A percentile compares a stretch with the other conserved stretches of the same genome.
Evolutionary conservation across 2,113 vertebrate genomes (phyloP).

Genomic region (Xiphias gladius): DNA sequence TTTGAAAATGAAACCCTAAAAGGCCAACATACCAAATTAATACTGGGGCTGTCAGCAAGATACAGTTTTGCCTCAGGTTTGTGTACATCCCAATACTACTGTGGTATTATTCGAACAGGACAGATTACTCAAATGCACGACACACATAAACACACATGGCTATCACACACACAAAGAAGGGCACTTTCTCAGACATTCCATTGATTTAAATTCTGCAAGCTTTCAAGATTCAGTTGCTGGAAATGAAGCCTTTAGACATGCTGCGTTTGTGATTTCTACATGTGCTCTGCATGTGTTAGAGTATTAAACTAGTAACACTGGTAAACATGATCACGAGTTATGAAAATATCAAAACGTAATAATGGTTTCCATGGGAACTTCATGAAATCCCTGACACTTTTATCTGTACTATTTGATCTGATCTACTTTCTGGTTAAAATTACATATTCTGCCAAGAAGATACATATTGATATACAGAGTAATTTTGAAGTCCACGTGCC

Average conservation of each 20-base stretch:
- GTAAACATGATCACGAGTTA: background rate
- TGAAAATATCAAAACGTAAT: background rate
- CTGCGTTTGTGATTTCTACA: slow-evolving; percentile 48
- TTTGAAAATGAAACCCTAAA: slow-evolving; percentile 11
- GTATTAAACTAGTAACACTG: background rate
- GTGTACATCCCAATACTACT: slow-evolving; percentile 33
- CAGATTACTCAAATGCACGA: slow-evolving; percentile 16
- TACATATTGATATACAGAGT: background rate
- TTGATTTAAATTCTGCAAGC: slow-evolving; percentile 34
- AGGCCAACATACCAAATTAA: background rate
- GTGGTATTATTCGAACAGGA: slow-evolving; percentile 17
- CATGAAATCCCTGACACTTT: background rate
- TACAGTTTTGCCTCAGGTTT: slow-evolving; percentile 3
- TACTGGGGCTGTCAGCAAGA: slow-evolving; percentile 15
- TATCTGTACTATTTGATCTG: background rate
- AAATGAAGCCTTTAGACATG: slow-evolving; percentile 23
- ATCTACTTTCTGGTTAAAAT: background rate
- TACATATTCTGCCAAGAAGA: background rate
- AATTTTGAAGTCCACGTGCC: background rate
- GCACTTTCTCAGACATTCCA: slow-evolving; percentile 3
- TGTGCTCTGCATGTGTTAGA: slow-evolving; percentile 59
- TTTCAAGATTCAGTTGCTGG: slow-evolving; percentile 10
- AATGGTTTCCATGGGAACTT: background rate
- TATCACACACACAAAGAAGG: slow-evolving; percentile 8
- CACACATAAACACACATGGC: slow-evolving; percentile 31